A percentile compares a stretch with the other conserved stretches of the same genome.
Conservation (phyloP, 2,113 vertebrate species). For the Chamaea fasciata region DNA sequence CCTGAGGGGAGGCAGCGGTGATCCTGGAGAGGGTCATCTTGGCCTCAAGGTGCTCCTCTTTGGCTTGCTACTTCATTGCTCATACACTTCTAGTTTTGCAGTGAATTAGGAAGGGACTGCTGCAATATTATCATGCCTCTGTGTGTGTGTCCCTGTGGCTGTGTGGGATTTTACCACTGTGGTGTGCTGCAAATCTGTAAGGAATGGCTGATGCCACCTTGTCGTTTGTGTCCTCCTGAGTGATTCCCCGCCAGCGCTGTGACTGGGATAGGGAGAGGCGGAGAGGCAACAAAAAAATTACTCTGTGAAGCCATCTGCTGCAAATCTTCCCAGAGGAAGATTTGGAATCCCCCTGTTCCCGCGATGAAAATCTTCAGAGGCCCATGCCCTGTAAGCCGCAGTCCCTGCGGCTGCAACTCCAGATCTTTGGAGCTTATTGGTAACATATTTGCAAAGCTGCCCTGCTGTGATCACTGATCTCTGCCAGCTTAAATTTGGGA, state of each 20-base stretch:
- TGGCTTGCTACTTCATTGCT: background rate
- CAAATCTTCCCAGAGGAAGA: background rate
- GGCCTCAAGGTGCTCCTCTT: background rate
- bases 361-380: background rate
- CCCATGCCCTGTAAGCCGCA: background rate
- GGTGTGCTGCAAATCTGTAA: background rate
- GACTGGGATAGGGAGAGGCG: background rate
- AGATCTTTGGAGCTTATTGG: slow-evolving; percentile 28
- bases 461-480: slow-evolving; percentile 44
- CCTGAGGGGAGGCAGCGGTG: accelerated
- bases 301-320: background rate
- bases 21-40: background rate
- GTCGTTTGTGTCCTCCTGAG: background rate
- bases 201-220: background rate
- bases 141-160: background rate
- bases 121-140: background rate
- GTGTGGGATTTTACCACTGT: background rate
- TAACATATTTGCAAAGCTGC: slow-evolving; percentile 36
- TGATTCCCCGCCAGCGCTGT: accelerated
- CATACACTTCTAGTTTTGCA: background rate
- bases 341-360: background rate
- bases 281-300: background rate
- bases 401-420: background rate
- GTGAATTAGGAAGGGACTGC: background rate
- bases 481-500: slow-evolving; percentile 40